Evolutionary conservation across 2,113 vertebrate genomes (phyloP).

Genomic region (Notarius lentiginosus): DNA sequence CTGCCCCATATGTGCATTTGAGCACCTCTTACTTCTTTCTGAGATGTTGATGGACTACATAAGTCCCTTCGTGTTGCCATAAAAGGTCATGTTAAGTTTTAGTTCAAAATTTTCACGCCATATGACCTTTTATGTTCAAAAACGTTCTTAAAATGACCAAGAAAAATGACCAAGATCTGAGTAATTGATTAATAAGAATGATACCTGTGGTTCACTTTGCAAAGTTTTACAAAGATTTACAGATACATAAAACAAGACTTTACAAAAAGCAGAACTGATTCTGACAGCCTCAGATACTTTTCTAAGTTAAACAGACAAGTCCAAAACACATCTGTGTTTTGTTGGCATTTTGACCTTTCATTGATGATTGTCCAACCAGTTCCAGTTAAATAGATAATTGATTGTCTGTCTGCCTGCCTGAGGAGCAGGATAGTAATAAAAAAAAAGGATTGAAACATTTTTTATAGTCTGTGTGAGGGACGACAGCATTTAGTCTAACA

Average conservation of each 20-base stretch:
- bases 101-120: neutral
- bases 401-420: constrained; percentile 1
- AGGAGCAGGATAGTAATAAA: constrained; percentile 9
- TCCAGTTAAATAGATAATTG: constrained; percentile 11
- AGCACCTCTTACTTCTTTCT: neutral
- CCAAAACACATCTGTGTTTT: constrained; percentile 5
- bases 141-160: neutral
- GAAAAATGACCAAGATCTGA: neutral
- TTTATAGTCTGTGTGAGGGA: neutral
- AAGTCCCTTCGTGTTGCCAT: constrained; percentile 24
- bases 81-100: constrained; percentile 24
- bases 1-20: neutral
- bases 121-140: neutral
- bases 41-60: constrained; percentile 11
- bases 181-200: neutral
- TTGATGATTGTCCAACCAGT: constrained; percentile 21
- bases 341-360: constrained; percentile 30
- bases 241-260: neutral
- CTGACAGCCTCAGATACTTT: neutral
- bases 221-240: neutral
- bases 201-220: neutral
- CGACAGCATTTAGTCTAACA: constrained; percentile 35
- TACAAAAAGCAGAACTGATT: constrained; percentile 7
- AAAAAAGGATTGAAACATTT: constrained; percentile 8
- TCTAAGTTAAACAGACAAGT: neutral